Percentiles rank a stretch among this genome's conserved stretches.
phyloP scores from a whole-genome alignment of 2,797 vertebrate genomes.

The Sciurus vulgaris region DNA sequence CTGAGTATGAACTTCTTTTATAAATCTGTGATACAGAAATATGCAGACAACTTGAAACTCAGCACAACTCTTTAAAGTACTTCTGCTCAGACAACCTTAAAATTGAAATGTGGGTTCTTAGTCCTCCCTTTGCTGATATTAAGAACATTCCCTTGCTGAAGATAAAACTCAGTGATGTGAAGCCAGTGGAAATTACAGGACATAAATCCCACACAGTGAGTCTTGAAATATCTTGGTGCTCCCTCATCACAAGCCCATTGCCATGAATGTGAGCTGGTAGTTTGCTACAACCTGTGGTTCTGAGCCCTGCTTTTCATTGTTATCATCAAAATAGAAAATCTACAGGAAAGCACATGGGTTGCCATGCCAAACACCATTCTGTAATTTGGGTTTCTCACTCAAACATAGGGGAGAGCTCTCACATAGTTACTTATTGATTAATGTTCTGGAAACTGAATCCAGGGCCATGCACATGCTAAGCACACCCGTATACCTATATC shows the following conservation, averaged over 20 bases:
- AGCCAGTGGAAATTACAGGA: slow-evolving; percentile 24
- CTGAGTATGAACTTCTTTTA: slow-evolving; percentile 20
- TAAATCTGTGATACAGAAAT: neutral
- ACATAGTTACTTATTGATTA: neutral
- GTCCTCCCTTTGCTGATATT: slow-evolving; percentile 11
- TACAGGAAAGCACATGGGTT: neutral
- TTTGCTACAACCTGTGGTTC: neutral
- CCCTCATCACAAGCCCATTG: neutral
- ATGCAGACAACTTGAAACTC: slow-evolving; percentile 2
- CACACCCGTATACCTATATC: neutral
- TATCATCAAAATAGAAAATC: neutral
- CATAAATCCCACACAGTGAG: neutral
- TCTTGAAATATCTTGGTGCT: neutral
- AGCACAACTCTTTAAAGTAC: neutral
- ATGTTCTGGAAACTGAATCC: too few species aligned
- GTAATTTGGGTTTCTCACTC: neutral
- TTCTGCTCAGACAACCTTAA: slow-evolving; percentile 56
- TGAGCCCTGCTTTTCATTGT: neutral
- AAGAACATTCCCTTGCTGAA: neutral
- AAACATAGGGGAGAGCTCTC: neutral
- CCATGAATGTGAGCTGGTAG: neutral
- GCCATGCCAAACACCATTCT: neutral
- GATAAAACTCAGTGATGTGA: neutral
- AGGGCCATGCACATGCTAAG: neutral
- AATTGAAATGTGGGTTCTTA: slow-evolving; percentile 17